Base-by-base conservation (phyloP, 1,140 invertebrate genomes). In the Musca vetustissima region DNA sequence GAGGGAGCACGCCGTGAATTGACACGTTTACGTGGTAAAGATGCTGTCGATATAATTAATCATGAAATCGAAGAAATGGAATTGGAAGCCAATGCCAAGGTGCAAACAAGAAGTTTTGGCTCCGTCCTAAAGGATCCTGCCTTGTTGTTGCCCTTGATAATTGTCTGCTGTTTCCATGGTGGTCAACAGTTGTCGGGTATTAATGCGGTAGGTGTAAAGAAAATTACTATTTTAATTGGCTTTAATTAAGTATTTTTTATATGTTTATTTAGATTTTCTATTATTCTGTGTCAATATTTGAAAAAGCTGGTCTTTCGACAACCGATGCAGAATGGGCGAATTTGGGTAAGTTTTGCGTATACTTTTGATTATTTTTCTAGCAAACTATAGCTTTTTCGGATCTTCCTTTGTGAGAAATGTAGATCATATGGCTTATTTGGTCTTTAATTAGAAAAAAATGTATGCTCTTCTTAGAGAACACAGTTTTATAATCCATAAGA, bases 151-250 rank as follows among this genome's bases (percentile, higher is more conserved):
- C 90, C 92, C 7, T 75, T 95, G 7, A 73, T 93, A 22, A 85
- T 95, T 53, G 88, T 91, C 4, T 89, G 90, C 76, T 78, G 87
- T 43, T 84, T 94, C 80, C 93, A 95, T 80, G 86, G 88, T 43
- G 92, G 93, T 0, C 93, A 96, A 81, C 94, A 96, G 82, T 86
- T 93, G 52, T 91, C 89, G 73, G 93, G 93, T 49, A 94, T 96
- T 43, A 96, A 95, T 84, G 92, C 93, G 66, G 93, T 92, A 76
- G 86, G 87, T 85, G 70, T 14, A 11, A 28, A 3, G 15, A 32
- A 28, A 49, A 61, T 52, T 49, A 61, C 43, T 64, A 50, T 50
- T 32, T 48, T 47, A n/a, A 43, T 17, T 66, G 19, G n/a, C 7
- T 28, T 43, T 65, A 43, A 49, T 14, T 49, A 64, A 36, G n/a